These are phyloP conservation scores for Pandemis heparana DNA, from an alignment of 2,888 invertebrate species.

Conservation along the genomic window DNA sequence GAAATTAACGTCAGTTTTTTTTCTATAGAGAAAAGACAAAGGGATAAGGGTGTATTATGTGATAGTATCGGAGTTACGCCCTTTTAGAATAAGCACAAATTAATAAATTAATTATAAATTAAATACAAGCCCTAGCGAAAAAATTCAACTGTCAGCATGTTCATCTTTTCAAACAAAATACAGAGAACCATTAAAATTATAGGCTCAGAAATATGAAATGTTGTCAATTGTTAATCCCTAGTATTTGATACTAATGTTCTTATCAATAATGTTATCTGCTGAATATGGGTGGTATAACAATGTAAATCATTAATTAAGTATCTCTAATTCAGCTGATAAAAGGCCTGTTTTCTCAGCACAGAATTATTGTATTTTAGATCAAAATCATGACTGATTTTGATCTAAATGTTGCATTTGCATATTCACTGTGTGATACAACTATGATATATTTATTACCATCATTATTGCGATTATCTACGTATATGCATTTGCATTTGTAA, in stretches of 20 bases:
- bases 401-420: background rate
- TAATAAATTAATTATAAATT: too few relatives aligned
- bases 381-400: background rate
- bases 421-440: background rate
- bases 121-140: too few relatives aligned
- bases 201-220: too few relatives aligned
- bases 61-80: too few relatives aligned
- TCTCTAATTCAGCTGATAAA: slow-evolving; percentile 1
- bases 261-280: slow-evolving; percentile 33
- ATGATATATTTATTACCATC: background rate
- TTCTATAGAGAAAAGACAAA: too few relatives aligned
- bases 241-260: slow-evolving; percentile 4
- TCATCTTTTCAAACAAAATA: too few relatives aligned
- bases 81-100: too few relatives aligned
- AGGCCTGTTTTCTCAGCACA: background rate
- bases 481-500: background rate
- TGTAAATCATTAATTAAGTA: slow-evolving; percentile 2
- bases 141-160: too few relatives aligned
- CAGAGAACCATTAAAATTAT: too few relatives aligned
- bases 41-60: too few relatives aligned
- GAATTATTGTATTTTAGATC: background rate
- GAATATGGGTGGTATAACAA: slow-evolving; percentile 35
- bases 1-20: too few relatives aligned
- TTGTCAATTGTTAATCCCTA: background rate
- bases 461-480: background rate